Base-by-base conservation (phyloP, 2,113 vertebrate genomes). In the Notarius lentiginosus region DNA sequence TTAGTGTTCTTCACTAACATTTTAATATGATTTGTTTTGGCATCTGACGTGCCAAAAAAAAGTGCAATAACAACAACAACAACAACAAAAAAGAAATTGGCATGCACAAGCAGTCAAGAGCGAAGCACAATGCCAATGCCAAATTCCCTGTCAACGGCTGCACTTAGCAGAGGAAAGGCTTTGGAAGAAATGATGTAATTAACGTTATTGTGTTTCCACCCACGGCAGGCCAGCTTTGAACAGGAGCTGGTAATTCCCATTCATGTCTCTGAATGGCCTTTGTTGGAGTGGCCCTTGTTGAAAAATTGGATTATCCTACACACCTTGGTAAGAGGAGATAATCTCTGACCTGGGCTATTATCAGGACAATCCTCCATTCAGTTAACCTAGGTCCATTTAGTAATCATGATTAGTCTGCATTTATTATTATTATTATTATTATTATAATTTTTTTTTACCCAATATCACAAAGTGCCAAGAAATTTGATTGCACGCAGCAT, bases 11-110 rank as follows among this genome's bases (percentile, higher is more conserved):
- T 94, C 92, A 90, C 92, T 93, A 93, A 92, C 89, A 90, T 93
- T 93, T 94, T 94, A 94, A 94, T 95, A 94, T 94, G 93, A 95
- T 95, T 95, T 94, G 93, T 94, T 92, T 94, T 96, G 94, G 94
- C 94, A 91, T 93, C 88, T 55, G 89, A 70, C 81, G 90, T 51
- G 56, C 4, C 30, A 66, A 84, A 80, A 10, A 49, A 76, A 53
- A 63, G 0, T 1, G 24, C 11, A 75, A 75, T 1, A 75, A 75
- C 4, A 24, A 18, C 2, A 72, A 51, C 10, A 75, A 51, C 5
- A 49, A 63, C n/a, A n/a, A n/a, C n/a, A 82, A 83, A 82, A 86
- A 83, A 88, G 89, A 89, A 94, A 92, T 91, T 94, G 93, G 92
- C 93, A 94, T 89, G 85, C 49, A 27, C 87, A 76, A 90, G 89